These are phyloP conservation scores for Saguinus imperator DNA, from an alignment of 2,113 vertebrate species.

Conservation along the genomic window DNA sequence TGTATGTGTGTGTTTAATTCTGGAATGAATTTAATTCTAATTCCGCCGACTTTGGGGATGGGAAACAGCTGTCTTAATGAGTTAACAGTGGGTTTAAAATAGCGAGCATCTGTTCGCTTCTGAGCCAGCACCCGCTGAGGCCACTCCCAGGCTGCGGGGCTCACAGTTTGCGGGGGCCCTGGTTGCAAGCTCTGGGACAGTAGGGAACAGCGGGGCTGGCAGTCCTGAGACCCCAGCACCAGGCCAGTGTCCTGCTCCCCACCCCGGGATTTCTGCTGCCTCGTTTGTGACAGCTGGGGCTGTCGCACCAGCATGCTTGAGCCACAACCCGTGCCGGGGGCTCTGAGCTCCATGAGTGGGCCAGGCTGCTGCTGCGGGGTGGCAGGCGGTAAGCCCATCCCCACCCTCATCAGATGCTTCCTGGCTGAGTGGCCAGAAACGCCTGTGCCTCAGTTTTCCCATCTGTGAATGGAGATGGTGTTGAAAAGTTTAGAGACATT, in stretches of 20 bases:
- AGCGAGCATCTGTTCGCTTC: constrained; percentile 77
- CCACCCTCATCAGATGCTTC: neutral
- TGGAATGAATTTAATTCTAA: constrained; percentile 82
- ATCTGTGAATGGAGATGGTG: neutral
- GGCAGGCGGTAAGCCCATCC: accelerated
- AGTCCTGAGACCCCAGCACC: neutral
- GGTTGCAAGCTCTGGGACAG: neutral
- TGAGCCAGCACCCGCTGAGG: constrained; percentile 57
- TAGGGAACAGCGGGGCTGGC: neutral
- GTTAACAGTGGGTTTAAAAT: constrained; percentile 80
- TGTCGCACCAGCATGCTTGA: neutral
- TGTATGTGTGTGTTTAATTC: constrained; percentile 72
- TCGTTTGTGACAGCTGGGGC: neutral
- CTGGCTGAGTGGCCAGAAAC: neutral
- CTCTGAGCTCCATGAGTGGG: neutral
- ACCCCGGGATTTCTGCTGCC: neutral
- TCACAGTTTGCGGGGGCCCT: neutral
- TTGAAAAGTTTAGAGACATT: neutral
- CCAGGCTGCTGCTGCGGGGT: accelerated
- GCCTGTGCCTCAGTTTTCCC: neutral
- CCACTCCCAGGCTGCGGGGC: neutral
- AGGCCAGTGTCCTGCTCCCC: accelerated
- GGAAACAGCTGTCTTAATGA: constrained; percentile 84
- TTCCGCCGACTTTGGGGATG: constrained; percentile 80
- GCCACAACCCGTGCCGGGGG: neutral